A percentile compares a stretch with the other conserved stretches of the same genome.
Conservation (phyloP, 2,888 invertebrate genomes). For the Phalangium opilio region DNA sequence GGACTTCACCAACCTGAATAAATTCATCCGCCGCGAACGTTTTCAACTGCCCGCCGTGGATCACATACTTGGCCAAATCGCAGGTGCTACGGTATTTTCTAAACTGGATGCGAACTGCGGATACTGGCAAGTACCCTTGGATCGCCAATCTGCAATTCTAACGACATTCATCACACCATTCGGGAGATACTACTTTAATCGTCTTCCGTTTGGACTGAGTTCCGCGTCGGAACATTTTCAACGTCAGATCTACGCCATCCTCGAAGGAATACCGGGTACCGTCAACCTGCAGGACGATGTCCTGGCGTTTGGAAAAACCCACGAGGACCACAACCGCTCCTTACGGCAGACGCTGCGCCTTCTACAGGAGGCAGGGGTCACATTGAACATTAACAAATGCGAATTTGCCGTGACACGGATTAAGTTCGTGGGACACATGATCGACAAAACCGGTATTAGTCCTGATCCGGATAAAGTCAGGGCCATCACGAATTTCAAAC, state of each 20-base stretch:
- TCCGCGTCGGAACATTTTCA: background rate
- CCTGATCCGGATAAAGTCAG: background rate
- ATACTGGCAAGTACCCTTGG: too few relatives aligned
- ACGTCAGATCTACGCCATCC: too few relatives aligned
- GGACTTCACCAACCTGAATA: background rate
- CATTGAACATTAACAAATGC: background rate
- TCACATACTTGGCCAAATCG: too few relatives aligned
- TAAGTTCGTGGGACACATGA: too few relatives aligned
- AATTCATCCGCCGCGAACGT: background rate
- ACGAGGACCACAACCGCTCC: background rate
- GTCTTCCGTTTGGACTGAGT: conserved; percentile 1
- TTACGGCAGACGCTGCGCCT: background rate
- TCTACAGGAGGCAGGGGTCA: background rate
- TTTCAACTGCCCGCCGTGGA: too few relatives aligned
- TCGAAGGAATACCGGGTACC: background rate
- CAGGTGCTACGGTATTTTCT: too few relatives aligned
- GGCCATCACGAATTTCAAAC: background rate
- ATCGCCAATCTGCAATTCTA: too few relatives aligned
- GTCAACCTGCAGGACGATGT: background rate
- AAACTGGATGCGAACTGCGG: too few relatives aligned
- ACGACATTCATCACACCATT: conserved; percentile 6
- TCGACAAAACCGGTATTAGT: too few relatives aligned
- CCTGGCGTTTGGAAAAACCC: background rate
- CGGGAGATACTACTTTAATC: conserved; percentile 4
- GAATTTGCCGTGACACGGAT: background rate